Evolutionary conservation across 1,140 invertebrate species (phyloP).

Genomic region (Babylonia areolata): DNA sequence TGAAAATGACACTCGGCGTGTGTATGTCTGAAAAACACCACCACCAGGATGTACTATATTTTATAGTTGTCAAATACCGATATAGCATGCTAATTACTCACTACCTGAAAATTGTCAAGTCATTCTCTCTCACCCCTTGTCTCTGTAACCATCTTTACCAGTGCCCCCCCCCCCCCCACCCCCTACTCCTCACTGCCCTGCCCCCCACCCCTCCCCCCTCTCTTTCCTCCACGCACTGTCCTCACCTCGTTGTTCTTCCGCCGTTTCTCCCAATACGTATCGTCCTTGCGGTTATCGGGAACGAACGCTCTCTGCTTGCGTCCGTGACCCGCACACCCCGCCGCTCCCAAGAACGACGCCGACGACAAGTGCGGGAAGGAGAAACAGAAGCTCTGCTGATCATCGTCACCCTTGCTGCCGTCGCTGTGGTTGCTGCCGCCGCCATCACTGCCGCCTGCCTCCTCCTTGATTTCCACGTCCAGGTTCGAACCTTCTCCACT

Average conservation of each 20-base stretch:
- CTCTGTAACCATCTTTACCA: no score
- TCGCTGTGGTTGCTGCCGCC: neutral
- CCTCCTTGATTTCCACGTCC: neutral
- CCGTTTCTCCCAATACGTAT: conserved; percentile 96
- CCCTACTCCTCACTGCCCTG: no score
- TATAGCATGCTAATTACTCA: no score
- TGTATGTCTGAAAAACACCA: no score
- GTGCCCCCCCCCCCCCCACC: no score
- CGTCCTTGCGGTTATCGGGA: conserved; percentile 96
- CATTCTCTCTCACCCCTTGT: no score
- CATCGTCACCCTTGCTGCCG: neutral
- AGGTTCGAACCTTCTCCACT: neutral
- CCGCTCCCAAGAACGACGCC: no score
- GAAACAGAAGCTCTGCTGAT: neutral
- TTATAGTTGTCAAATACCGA: no score
- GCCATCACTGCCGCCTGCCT: neutral
- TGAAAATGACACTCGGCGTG: no score
- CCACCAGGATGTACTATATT: no score
- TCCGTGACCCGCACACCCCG: neutral
- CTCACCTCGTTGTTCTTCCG: conserved; percentile 90
- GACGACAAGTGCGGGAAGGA: neutral
- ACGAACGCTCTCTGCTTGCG: conserved; percentile 69
- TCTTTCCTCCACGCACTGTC: neutral
- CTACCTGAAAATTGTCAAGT: no score
- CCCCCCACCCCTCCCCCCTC: no score